Evolutionary conservation across 1,140 invertebrate genomes (phyloP).

Genomic region (Drosophila murphyi): DNA sequence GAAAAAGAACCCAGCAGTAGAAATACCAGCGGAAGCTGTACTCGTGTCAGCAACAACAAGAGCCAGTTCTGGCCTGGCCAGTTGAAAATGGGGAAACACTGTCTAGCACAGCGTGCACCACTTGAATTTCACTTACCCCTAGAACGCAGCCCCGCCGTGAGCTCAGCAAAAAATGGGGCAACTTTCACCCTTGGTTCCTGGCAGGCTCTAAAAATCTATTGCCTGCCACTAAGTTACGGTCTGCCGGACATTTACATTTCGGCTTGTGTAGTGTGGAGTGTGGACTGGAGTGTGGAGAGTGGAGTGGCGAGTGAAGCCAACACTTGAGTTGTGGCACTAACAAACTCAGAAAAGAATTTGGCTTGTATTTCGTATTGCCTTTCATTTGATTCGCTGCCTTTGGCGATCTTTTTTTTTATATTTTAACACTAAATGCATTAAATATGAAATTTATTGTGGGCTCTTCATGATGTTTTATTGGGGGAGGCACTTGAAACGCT

Average conservation of each 20-base stretch:
- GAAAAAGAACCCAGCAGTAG: slow-evolving; percentile 22
- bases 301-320: slow-evolving; percentile 4
- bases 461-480: slow-evolving; percentile 60
- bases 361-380: slow-evolving; percentile 30
- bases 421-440: slow-evolving; percentile 78
- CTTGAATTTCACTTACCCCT: slow-evolving; percentile 76
- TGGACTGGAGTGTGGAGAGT: neutral
- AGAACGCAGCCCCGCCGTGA: slow-evolving; percentile 27
- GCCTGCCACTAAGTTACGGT: slow-evolving; percentile 83
- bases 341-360: slow-evolving; percentile 6
- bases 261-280: slow-evolving; percentile 34
- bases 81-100: slow-evolving; percentile 69
- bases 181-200: slow-evolving; percentile 66
- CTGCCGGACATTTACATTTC: slow-evolving; percentile 82
- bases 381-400: slow-evolving; percentile 28
- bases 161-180: slow-evolving; percentile 66
- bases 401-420: slow-evolving; percentile 64
- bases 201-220: slow-evolving; percentile 71
- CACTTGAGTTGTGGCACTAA: slow-evolving; percentile 15
- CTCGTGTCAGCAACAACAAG: neutral
- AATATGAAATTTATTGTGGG: slow-evolving; percentile 77
- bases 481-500: slow-evolving; percentile 54
- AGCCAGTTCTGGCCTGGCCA: slow-evolving; percentile 36
- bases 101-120: slow-evolving; percentile 79
- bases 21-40: neutral